Base-by-base conservation (phyloP, 2,113 vertebrate species). In the Aldabrachelys gigantea region DNA sequence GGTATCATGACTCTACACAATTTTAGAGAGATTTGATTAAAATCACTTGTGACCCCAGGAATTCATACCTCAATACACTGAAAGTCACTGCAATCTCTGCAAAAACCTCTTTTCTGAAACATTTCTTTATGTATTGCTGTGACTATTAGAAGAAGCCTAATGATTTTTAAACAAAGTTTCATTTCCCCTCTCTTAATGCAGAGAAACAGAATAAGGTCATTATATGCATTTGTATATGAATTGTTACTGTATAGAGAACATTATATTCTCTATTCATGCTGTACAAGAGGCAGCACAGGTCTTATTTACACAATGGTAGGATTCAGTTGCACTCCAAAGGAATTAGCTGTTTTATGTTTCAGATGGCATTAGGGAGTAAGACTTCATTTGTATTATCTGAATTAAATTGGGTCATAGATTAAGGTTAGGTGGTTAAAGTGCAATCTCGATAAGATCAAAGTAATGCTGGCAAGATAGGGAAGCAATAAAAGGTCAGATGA, bases 21-120 rank as follows among this genome's bases (percentile, higher is more conserved):
- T 69, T n/a, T 19, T 69, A 19, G 89, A 87, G 12, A 54, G 16
- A 84, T 87, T 89, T 91, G 27, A 82, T 89, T 81, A 89, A 96
- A 96, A 84, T 52, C 2, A n/a, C 56, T 19, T 89, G 2, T 59
- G 27, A 62, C 38, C 4, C 83, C 8, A 82, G 8, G 3, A 91
- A 31, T 87, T 87, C 27, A n/a, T 87, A 1, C 2, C 0, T 31
- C 75, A 59, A 69, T 65, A 1, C 85, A 31, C 16, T 83, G 57
- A 85, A 92, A 75, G 8, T 4, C 8, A 54, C 47, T 79, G 5
- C 56, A 65, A 85, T 25, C 9, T 80, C 38, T 50, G 59, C 5
- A 88, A 76, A 3, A 11, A 1, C 10, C 52, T 87, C 65, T 85
- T 6, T 88, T 78, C 82, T 83, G 27, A 76, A 80, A 62, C 53